Percentiles rank a stretch among this genome's conserved stretches.
Conservation (phyloP, 1,140 invertebrate species). For the Sminthurinus signatus region DNA sequence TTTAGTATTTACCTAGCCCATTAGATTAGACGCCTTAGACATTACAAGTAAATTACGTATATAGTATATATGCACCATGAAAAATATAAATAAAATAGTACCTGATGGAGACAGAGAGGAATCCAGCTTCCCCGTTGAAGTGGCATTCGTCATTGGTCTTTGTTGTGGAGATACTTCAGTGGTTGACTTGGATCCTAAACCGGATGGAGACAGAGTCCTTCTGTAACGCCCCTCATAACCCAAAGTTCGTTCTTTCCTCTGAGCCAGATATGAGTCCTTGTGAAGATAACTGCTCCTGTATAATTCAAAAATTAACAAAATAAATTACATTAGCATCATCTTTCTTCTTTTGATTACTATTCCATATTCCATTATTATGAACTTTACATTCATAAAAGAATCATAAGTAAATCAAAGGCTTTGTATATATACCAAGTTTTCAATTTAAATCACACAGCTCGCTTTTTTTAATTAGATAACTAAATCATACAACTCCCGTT, state of each 20-base stretch:
- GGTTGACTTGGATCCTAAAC: slow-evolving; percentile 44
- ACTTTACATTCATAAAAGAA: not conserved
- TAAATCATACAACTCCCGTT: no score
- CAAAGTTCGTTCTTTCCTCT: slow-evolving; percentile 55
- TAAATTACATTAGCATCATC: no score
- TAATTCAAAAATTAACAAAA: no score
- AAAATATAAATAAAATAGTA: no score
- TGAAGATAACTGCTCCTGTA: slow-evolving; percentile 61
- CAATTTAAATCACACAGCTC: no score
- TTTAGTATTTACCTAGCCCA: no score
- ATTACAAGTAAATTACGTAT: no score
- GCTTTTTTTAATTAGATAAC: no score
- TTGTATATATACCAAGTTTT: not conserved
- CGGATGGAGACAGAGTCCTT: slow-evolving; percentile 64
- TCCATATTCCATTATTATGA: no score
- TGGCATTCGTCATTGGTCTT: slow-evolving; percentile 21
- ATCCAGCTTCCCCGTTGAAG: slow-evolving; percentile 33
- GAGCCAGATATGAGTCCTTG: slow-evolving; percentile 68
- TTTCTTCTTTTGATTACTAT: no score
- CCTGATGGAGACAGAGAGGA: slow-evolving; percentile 36
- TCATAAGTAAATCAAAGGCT: slow-evolving; percentile 1
- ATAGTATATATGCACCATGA: no score
- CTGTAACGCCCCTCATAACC: slow-evolving; percentile 69
- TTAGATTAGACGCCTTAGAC: no score
- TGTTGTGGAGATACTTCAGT: slow-evolving; percentile 6